Conservation (phyloP, 2,113 vertebrate species). For the Varanus komodoensis region DNA sequence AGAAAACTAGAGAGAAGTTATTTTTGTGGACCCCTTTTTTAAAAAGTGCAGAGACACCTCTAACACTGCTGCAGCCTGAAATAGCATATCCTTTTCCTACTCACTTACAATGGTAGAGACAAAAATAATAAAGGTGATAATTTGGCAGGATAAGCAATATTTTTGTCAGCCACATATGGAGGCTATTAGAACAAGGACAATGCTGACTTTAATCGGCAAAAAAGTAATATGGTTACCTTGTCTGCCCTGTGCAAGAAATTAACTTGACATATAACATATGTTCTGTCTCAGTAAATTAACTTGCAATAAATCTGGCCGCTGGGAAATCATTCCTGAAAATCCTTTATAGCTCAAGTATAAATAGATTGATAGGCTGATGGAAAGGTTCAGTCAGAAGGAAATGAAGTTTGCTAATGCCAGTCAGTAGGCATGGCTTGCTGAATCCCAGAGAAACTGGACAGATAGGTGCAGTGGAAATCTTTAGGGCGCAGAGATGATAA, state of each 20-base stretch:
- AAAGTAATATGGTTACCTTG: constrained; percentile 19
- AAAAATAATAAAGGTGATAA: constrained; percentile 36
- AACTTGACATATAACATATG: not conserved
- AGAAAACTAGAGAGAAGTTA: not conserved
- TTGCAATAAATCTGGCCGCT: constrained; percentile 15
- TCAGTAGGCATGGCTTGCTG: not conserved
- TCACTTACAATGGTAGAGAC: constrained; percentile 28
- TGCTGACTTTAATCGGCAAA: not conserved
- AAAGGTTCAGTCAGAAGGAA: constrained; percentile 30
- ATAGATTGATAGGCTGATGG: constrained; percentile 35
- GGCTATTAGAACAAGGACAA: not conserved
- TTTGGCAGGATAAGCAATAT: constrained; percentile 15
- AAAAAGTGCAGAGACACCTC: not conserved
- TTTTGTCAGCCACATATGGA: constrained; percentile 24
- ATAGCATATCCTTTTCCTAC: constrained; percentile 6
- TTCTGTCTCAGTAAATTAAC: constrained; percentile 33
- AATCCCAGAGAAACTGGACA: not conserved
- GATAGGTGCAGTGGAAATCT: not conserved
- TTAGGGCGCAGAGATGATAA: not conserved
- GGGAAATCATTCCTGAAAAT: constrained; percentile 31
- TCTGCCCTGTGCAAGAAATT: constrained; percentile 26
- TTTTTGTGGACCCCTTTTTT: not conserved
- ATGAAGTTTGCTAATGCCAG: constrained; percentile 7
- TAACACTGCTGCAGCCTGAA: constrained; percentile 35
- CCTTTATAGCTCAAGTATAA: constrained; percentile 36